Evolutionary conservation across 2,113 vertebrate species (phyloP).

Genomic region (Excalfactoria chinensis): DNA sequence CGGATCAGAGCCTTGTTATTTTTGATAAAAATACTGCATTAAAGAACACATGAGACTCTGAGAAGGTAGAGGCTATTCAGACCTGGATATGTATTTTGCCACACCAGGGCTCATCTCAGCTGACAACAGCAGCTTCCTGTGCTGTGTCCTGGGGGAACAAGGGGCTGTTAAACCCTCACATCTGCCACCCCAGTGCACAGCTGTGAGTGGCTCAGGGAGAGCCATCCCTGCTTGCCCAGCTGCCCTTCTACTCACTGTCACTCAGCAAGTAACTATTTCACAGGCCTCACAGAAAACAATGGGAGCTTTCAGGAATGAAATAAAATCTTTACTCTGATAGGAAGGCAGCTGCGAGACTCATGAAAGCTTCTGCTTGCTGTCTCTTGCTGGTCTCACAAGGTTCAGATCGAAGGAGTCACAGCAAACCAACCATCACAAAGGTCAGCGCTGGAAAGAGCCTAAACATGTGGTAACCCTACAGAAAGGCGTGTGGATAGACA

Average conservation of each 20-base stretch:
- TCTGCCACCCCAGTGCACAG: slow-evolving; percentile 36
- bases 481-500: background rate
- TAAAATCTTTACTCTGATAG: slow-evolving; percentile 65
- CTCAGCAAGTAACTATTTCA: slow-evolving; percentile 71
- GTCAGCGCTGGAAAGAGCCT: background rate
- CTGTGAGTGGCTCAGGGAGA: slow-evolving; percentile 51
- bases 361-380: slow-evolving; percentile 53
- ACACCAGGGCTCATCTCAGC: background rate
- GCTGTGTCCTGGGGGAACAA: background rate
- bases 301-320: slow-evolving; percentile 73
- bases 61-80: background rate
- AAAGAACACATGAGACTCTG: background rate
- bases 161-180: slow-evolving; percentile 29
- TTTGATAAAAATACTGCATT: background rate
- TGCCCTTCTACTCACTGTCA: slow-evolving; percentile 73
- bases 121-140: slow-evolving; percentile 19
- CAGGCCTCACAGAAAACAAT: slow-evolving; percentile 69
- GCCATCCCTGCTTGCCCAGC: slow-evolving; percentile 64
- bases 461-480: fast-evolving
- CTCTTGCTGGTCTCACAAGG: slow-evolving; percentile 52
- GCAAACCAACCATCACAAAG: background rate
- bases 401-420: slow-evolving; percentile 7
- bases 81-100: background rate
- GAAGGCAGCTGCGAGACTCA: slow-evolving; percentile 68
- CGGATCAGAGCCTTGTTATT: background rate